Evolutionary conservation across 2,797 vertebrate genomes (phyloP), one percentile per base, ranked within the genome.

Genomic region (Notolabrus celidotus): DNA sequence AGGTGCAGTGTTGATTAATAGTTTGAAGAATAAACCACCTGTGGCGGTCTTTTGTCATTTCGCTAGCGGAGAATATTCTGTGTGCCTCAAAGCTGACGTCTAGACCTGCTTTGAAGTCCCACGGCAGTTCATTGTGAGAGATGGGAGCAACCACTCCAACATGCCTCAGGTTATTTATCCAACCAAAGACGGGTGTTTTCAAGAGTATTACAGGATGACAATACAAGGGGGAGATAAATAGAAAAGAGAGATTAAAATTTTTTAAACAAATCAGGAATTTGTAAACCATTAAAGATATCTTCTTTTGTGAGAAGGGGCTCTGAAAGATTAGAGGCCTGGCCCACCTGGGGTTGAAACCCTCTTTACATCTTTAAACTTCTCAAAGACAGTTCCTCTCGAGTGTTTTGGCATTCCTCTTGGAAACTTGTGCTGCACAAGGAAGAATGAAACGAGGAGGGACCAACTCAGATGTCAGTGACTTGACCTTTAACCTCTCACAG

Each of bases 81-180:
- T 68, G 74, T 77, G 53, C 78, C 77, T 57, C 69, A 79, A 69
- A 75, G 75, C 60, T 85, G 68, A 82, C 56, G 71, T 86, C 79
- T 85, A 86, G 62, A 77, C 66, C 65, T 17, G 55, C 92, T 94
- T 94, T 93, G 90, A 94, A 89, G 90, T 90, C 69, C 76, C 67
- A 74, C 67, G 67, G 63, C 58, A 67, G 79, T 65, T 87, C 69
- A 78, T 73, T 85, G 57, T 83, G 58, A 69, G 54, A 71, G 53
- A 77, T 68, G 50, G 78, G 75, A 75, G 71, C 62, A 67, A 77
- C 71, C 65, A 69, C 78, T 78, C 71, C 77, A 77, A 65, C 80
- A 78, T 51, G 77, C 87, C 82, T 50, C 67, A 66, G 83, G 87
- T 86, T 92, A 87, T 94, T 93, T 92, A 92, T 90, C 88, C 84